phyloP scores from a whole-genome alignment of 2,797 vertebrate genomes.

The Hemitrygon akajei region DNA sequence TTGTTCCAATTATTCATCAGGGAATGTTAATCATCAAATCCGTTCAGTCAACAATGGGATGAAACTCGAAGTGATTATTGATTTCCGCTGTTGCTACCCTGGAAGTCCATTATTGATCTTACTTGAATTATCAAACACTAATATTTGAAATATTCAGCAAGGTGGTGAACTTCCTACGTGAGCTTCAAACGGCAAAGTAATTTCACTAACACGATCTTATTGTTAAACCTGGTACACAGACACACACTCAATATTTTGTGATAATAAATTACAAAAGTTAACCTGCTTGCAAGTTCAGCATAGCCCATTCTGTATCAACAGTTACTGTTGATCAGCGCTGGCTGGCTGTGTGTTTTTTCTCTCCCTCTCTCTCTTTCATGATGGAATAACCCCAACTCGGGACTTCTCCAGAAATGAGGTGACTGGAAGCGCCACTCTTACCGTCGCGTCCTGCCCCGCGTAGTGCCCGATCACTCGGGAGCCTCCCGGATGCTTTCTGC shows the following conservation, averaged over 20 bases:
- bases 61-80: background rate
- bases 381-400: background rate
- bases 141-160: background rate
- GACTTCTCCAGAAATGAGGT: background rate
- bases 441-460: conserved; percentile 61
- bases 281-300: background rate
- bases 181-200: background rate
- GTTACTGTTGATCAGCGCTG: background rate
- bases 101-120: background rate
- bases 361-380: background rate
- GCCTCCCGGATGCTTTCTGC: conserved; percentile 42
- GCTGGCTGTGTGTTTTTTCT: background rate
- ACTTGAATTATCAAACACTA: background rate
- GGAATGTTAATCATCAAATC: background rate
- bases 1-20: background rate
- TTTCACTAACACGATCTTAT: background rate
- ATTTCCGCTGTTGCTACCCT: background rate
- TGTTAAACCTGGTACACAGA: background rate
- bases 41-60: background rate
- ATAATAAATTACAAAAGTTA: background rate
- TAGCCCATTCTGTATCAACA: background rate
- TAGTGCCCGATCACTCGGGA: conserved; percentile 53
- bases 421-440: conserved; percentile 48
- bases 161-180: background rate
- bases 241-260: background rate